Base-by-base conservation (phyloP, 37 sponge, comb jelly and placozoan genomes). In the Geodia barretti region DNA sequence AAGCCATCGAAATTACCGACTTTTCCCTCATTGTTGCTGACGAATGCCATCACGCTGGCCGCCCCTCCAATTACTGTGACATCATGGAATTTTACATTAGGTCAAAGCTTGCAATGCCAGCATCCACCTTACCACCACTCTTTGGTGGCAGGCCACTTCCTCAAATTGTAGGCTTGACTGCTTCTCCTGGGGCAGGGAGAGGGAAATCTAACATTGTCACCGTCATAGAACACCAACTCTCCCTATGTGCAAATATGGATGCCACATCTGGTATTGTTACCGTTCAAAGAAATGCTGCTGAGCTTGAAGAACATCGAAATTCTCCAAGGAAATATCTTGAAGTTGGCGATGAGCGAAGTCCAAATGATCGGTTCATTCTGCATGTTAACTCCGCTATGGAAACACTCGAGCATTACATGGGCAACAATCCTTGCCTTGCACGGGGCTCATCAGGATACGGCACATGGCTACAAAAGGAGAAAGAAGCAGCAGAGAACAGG, bases 1-100 rank as follows among this genome's bases (percentile, higher is more conserved):
- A 39, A 20, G 39, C n/a, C 41, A 64, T 88, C 25, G 32, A 83
- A 4, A n/a, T 84, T 20, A 73, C 41, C 32, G 63, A 88, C 26
- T 62, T 92, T 7, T 87, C 70, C 73, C 72, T 95, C n/a, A 73
- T 95, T 33, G 75, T 95, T 20, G 34, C 92, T 26, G 96, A 95
- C 72, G 96, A 95, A 71, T 95, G 96, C 61, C 96, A 95, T 71
- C 81, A 92, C 42, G 77, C 93, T 19, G 67, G 70, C 64, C 84
- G 88, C 33, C 75, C 70, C 58, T 68, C 87, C 43, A 76, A 86
- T 37, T 59, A 95, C 41, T 88, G 81, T 21, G 60, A 39, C 1
- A 36, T 89, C 63, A 89, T 89, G 90, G 28, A 26, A 25, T 41
- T 61, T 30, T 89, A 84, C 70, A 43, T 84, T 20, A 72, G 69